Conservation (phyloP, 2,797 vertebrate genomes). For the Otolemur crassicaudatus region DNA sequence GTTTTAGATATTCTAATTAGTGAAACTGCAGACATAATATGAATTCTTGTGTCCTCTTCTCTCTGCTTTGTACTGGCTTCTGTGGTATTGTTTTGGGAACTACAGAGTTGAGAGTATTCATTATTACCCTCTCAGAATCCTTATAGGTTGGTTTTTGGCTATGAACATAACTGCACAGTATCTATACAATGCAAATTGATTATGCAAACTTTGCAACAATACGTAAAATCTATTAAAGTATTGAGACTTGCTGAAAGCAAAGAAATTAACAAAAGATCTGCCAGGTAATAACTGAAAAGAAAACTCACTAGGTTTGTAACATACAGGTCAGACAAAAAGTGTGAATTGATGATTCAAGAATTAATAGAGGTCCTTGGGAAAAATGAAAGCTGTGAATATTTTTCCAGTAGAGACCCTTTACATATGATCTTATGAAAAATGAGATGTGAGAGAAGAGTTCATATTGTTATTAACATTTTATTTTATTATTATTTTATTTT, state of each 20-base stretch:
- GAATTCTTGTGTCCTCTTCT: background rate
- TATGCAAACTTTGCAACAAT: background rate
- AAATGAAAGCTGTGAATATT: constrained; percentile 37
- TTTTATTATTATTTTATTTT: background rate
- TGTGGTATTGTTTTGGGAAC: background rate
- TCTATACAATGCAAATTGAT: background rate
- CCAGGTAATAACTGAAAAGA: constrained; percentile 17
- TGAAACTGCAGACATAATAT: background rate
- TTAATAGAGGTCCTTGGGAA: background rate
- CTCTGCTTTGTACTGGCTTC: background rate
- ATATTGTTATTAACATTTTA: constrained; percentile 29
- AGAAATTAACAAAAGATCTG: constrained; percentile 12
- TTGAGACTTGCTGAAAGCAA: constrained; percentile 18
- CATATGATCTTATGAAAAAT: constrained; percentile 25
- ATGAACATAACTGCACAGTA: background rate
- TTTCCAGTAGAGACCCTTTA: constrained; percentile 15
- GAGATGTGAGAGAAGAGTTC: constrained; percentile 39
- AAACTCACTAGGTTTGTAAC: background rate
- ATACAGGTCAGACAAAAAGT: background rate
- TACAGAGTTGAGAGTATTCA: background rate
- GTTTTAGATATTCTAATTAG: constrained; percentile 18
- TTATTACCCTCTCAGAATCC: background rate
- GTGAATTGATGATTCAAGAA: constrained; percentile 18
- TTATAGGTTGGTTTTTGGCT: background rate
- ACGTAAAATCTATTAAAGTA: background rate